Base-by-base conservation (phyloP, 2,797 vertebrate genomes). In the Semotilus atromaculatus region DNA sequence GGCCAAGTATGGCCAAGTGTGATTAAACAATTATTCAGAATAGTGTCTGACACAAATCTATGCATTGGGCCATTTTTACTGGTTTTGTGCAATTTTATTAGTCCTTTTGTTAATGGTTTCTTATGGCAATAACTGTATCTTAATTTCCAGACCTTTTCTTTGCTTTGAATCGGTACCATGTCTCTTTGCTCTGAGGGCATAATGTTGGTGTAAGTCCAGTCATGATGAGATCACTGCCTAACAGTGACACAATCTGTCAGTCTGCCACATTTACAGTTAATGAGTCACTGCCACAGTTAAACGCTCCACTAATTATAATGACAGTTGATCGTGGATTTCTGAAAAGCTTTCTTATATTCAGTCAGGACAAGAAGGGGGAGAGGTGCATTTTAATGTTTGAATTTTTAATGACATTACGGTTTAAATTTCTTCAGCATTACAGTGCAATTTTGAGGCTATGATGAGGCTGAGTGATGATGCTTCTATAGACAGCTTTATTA, bases 231-330 rank as follows among this genome's bases (percentile, higher is more conserved):
- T 83, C 82, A 83, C 73, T 58, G n/a, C 31, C n/a, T 77, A 76
- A 83, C 71, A 83, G 73, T 76, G 82, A 83, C 82, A 83, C 82
- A 83, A 77, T 80, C 67, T 67, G 58, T 58, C 75, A 78, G 67
- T 83, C 80, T 83, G 80, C 58, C 82, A 67, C 85, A 67, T 79
- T 78, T 83, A 80, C 74, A 79, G 73, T 38, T 11, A 70, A 72
- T 80, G 53, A 79, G 38, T 83, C 82, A 83, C 45, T 66, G 81
- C 73, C 34, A 76, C 62, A 55, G 81, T 75, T 55, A 84, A 89
- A 90, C 88, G 92, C 91, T 89, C 91, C 90, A 90, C 83, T 93
- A 91, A 92, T 90, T 85, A 90, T 53, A 84, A 89, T 64, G 87
- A 88, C 88, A 62, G 92, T 93, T 94, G 90, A 93, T 91, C 91